Conservation (phyloP, 2,888 invertebrate genomes). For the Heliconius sara region DNA sequence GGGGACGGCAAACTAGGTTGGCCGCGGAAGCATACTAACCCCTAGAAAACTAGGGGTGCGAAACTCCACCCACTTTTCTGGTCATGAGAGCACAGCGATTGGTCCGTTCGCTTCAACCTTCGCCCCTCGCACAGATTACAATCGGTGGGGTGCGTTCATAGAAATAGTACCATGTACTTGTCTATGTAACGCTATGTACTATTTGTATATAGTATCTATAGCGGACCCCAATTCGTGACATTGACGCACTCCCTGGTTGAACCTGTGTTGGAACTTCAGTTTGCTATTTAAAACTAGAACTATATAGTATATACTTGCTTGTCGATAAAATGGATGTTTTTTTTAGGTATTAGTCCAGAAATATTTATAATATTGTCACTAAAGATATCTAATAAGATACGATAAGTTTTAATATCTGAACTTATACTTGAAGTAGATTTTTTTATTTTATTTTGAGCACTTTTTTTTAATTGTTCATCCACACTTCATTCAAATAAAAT, state of each 20-base stretch:
- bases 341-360: neutral
- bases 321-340: neutral
- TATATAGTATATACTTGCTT: neutral
- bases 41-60: constrained; percentile 85
- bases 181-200: constrained; percentile 71
- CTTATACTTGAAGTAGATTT: too few relatives aligned
- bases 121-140: constrained; percentile 83
- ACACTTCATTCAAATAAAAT: too few relatives aligned
- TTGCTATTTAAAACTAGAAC: neutral
- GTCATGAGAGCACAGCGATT: constrained; percentile 82
- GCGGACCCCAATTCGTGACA: constrained; percentile 74
- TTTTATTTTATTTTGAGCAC: too few relatives aligned
- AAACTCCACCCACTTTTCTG: constrained; percentile 84
- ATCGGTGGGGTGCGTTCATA: constrained; percentile 84
- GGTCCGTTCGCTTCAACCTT: constrained; percentile 77
- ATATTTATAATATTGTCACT: neutral
- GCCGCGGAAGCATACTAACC: constrained; percentile 84
- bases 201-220: constrained; percentile 63
- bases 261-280: constrained; percentile 12
- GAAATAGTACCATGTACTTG: constrained; percentile 80
- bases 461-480: too few relatives aligned
- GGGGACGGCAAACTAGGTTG: constrained; percentile 83
- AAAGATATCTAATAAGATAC: neutral
- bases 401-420: neutral
- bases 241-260: constrained; percentile 59